Evolutionary conservation across 2,797 vertebrate species (phyloP), one percentile per base, ranked within the genome.

Genomic region (Brachyalestes nurse): DNA sequence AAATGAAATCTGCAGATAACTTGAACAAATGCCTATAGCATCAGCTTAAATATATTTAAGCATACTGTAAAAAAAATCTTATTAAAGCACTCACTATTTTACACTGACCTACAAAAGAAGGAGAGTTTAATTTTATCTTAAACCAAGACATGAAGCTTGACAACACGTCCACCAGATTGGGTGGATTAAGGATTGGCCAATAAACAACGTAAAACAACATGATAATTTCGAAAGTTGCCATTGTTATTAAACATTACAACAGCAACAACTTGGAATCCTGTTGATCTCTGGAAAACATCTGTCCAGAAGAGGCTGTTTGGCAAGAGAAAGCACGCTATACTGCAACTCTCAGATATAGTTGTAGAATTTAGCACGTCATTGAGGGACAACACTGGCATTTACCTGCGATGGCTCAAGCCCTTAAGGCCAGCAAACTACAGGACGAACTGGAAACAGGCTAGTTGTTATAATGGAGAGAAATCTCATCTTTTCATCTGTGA

Each of bases 301-400:
- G 57, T 28, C 71, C 51, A 25, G 34, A 57, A 65, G 21, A 57
- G 42, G 34, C 53, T 4, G 55, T 66, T 69, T 78, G 40, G 58
- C 65, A 74, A 40, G 7, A 67, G 28, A 77, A n/a, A 28, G 21
- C 61, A 51, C 55, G 21, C 25, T 21, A 25, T 69, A 61, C 67
- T 72, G 55, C 67, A 62, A 72, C 34, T 13, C 84, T 86, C 72
- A 67, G 77, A 69, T 78, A 81, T 67, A 80, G 81, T 66, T 90
- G 89, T 78, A 86, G 88, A 92, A 93, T 93, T 87, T 91, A 85
- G 86, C 92, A 86, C 78, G 88, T 90, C 80, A 69, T 87, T 86
- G 92, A 91, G 72, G 81, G 80, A n/a, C 82, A 90, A 88, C 87
- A 90, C 75, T 89, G 84, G 86, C 83, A 86, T 91, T 89, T 82